Conservation (phyloP, 2,888 invertebrate species). For the Nezara viridula region DNA sequence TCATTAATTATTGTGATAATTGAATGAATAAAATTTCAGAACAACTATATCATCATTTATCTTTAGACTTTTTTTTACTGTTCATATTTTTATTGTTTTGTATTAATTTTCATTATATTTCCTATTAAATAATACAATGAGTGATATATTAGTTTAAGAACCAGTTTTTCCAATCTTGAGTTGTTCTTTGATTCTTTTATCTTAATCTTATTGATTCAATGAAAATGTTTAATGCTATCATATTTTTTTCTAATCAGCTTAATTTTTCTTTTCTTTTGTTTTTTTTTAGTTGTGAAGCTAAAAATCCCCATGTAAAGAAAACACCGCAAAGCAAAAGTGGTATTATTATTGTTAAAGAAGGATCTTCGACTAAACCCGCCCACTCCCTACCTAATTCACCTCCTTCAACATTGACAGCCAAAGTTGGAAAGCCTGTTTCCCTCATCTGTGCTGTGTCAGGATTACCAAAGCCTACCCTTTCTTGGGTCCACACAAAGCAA, state of each 20-base stretch:
- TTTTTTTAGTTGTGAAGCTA: slow-evolving; percentile 71
- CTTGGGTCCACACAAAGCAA: slow-evolving; percentile 69
- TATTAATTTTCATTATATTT: not conserved
- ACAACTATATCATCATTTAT: too few species aligned
- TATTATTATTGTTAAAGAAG: slow-evolving; percentile 9
- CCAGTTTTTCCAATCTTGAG: not conserved
- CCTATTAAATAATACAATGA: too few species aligned
- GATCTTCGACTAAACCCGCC: slow-evolving; percentile 56
- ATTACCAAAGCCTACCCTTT: slow-evolving; percentile 74
- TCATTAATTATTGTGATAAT: not conserved
- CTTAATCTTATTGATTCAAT: not conserved
- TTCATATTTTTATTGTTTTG: not conserved
- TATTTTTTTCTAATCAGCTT: not conserved
- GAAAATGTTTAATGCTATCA: not conserved
- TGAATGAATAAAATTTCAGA: too few species aligned
- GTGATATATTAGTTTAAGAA: not conserved
- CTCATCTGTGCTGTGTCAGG: slow-evolving; percentile 77
- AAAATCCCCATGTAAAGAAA: slow-evolving; percentile 70
- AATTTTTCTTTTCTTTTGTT: slow-evolving; percentile 5
- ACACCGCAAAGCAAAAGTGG: slow-evolving; percentile 71
- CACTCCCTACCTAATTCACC: slow-evolving; percentile 56
- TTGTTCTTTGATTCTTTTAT: not conserved
- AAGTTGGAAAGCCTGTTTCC: slow-evolving; percentile 67
- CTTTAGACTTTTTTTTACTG: not conserved
- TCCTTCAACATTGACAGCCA: slow-evolving; percentile 68